These are phyloP conservation scores for Lingula anatina DNA, from an alignment of 2,888 invertebrate genomes.

Conservation along the genomic window DNA sequence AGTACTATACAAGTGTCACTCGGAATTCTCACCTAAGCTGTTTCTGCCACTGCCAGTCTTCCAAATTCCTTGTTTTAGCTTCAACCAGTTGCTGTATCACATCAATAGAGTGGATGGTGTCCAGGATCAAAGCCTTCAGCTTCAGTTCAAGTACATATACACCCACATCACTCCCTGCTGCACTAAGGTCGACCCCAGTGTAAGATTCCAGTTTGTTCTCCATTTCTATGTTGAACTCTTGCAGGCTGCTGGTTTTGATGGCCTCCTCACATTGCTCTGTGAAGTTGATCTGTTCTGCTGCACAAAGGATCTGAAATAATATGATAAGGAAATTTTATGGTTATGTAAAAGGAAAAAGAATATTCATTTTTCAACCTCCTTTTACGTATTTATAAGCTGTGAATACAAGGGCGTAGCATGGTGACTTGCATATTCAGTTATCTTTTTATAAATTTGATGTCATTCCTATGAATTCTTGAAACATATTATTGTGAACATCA, in stretches of 20 bases:
- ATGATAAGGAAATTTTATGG: too few relatives aligned
- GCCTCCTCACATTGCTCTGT: constrained; percentile 79
- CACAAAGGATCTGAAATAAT: constrained; percentile 67
- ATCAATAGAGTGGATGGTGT: constrained; percentile 84
- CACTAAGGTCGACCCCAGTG: constrained; percentile 54
- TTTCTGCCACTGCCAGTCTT: constrained; percentile 92
- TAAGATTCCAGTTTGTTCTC: constrained; percentile 53
- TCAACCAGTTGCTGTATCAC: constrained; percentile 74
- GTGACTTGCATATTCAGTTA: too few relatives aligned
- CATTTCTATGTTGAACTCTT: constrained; percentile 43
- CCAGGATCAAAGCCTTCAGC: constrained; percentile 84
- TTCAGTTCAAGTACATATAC: constrained; percentile 70
- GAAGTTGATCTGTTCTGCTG: constrained; percentile 79
- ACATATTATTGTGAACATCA: too few relatives aligned
- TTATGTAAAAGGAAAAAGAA: too few relatives aligned
- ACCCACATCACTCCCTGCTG: constrained; percentile 19
- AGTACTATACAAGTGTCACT: too few relatives aligned
- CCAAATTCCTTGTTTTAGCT: constrained; percentile 60
- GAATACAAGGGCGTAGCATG: too few relatives aligned
- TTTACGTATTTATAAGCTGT: too few relatives aligned
- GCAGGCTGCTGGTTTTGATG: constrained; percentile 60
- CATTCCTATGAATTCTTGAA: too few relatives aligned
- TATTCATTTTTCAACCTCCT: too few relatives aligned
- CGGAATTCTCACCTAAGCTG: constrained; percentile 79
- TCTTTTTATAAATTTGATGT: too few relatives aligned